Evolutionary conservation across 2,113 vertebrate species (phyloP), one percentile per base, ranked within the genome.

Genomic region (Orthonyx spaldingii): DNA sequence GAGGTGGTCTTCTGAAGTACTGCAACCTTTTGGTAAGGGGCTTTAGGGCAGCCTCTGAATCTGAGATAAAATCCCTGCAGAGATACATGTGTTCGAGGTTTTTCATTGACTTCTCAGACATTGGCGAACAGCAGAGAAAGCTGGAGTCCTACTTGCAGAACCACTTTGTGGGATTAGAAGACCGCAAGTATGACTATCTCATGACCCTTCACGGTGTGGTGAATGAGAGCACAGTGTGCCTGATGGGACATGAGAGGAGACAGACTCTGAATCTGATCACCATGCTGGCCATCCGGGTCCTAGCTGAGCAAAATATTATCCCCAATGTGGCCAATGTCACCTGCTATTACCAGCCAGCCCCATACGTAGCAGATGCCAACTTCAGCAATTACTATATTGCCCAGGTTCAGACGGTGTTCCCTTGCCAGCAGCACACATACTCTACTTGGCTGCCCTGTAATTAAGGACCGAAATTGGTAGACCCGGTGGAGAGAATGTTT

Each of bases 371-470:
- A 94, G 99, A 99, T 96, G 99, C 98, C 96, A 99, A 99, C 98
- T 99, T 99, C 97, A 99, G 98, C 98, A 99, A 99, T 98, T 99
- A 99, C 96, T 99, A 99, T 93, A 99, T 99, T 92, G 99, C 99
- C 42, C 99, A 99, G 98, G 99, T 99, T 77, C 99, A 99, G 98
- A 99, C 99, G 20, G 97, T 99, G 94, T 99, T 99, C 92, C 98
- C 99, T 18, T 99, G 99, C 98, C 99, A 99, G 97, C 99, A 99
- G 94, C 99, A 99, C 92, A 98, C 99, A 4, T 99, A 99, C 97
- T 99, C 99, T 9, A 99, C 99, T 97, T 99, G 99, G 99, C 98
- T 99, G 96, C 99, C 99, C 83, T 99, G 99, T 97, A 99, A 99
- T 98, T 99, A 98, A 99, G 92, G 95, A 95, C 95, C 1, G 33